Evolutionary conservation across 2,113 vertebrate species (phyloP).

Genomic region (Alethe castanea): DNA sequence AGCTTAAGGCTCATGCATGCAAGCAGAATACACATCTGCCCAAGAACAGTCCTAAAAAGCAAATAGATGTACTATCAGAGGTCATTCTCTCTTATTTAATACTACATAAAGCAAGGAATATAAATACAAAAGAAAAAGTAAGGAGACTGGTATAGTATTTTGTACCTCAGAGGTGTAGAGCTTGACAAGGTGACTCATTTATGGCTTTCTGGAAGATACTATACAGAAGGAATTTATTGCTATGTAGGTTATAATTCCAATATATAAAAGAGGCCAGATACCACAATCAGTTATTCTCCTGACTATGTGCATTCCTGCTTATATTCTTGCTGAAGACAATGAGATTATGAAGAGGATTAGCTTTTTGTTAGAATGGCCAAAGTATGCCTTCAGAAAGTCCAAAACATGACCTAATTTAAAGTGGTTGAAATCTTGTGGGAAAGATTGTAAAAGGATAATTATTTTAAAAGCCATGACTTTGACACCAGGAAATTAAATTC

Average conservation of each 20-base stretch:
- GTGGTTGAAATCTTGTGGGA: slow-evolving; percentile 38
- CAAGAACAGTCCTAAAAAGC: background rate
- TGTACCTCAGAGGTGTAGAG: slow-evolving; percentile 13
- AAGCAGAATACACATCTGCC: background rate
- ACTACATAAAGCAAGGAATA: background rate
- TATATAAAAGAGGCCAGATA: slow-evolving; percentile 13
- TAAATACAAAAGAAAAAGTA: slow-evolving; percentile 3
- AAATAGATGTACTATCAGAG: background rate
- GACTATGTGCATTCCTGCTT: slow-evolving; percentile 3
- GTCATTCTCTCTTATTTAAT: background rate
- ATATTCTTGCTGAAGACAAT: slow-evolving; percentile 29
- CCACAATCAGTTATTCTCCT: background rate
- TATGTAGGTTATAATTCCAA: background rate
- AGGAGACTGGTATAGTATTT: background rate
- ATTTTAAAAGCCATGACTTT: slow-evolving; percentile 60
- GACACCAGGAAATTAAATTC: slow-evolving; percentile 71
- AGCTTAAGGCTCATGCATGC: background rate
- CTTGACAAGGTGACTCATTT: slow-evolving; percentile 58
- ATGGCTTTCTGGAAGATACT: slow-evolving; percentile 27
- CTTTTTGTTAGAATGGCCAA: slow-evolving; percentile 23
- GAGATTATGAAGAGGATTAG: slow-evolving; percentile 32
- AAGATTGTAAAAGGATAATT: slow-evolving; percentile 59
- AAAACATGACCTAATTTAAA: slow-evolving; percentile 63
- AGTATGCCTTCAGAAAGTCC: slow-evolving; percentile 23
- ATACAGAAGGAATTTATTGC: slow-evolving; percentile 24